Evolutionary conservation across 1,140 invertebrate genomes (phyloP).

Genomic region (Orius laevigatus): DNA sequence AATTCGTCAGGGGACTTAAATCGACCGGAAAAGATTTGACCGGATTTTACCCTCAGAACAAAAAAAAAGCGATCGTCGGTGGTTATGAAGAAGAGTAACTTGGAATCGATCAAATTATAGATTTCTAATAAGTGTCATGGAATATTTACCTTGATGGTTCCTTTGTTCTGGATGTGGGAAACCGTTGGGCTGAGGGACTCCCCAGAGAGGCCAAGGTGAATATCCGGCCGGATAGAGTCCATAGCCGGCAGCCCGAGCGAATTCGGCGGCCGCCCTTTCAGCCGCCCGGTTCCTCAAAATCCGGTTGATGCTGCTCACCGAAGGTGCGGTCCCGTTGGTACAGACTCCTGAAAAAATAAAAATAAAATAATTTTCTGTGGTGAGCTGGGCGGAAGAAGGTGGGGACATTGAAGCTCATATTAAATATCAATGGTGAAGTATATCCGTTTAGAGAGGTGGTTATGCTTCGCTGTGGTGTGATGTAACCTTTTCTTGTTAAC

Average conservation of each 20-base stretch:
- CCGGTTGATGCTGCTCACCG: constrained; percentile 83
- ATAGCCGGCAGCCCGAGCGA: constrained; percentile 76
- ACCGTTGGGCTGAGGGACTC: constrained; percentile 18
- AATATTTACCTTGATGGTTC: constrained; percentile 18
- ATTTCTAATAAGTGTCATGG: not conserved
- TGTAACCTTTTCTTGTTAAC: too few relatives aligned
- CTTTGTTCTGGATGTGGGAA: constrained; percentile 11
- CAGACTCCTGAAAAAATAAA: constrained; percentile 52
- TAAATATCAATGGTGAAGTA: too few relatives aligned
- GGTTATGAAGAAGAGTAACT: too few relatives aligned
- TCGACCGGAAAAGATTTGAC: too few relatives aligned
- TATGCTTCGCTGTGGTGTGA: too few relatives aligned
- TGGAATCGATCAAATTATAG: too few relatives aligned
- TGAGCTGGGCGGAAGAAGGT: too few relatives aligned
- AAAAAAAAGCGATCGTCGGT: too few relatives aligned
- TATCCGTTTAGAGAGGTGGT: too few relatives aligned
- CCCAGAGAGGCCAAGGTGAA: constrained; percentile 26
- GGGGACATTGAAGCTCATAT: too few relatives aligned
- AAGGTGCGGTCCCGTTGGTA: constrained; percentile 77
- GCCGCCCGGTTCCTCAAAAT: constrained; percentile 80
- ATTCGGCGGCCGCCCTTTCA: constrained; percentile 83
- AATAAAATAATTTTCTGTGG: not conserved
- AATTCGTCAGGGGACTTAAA: too few relatives aligned
- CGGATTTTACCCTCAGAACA: too few relatives aligned
- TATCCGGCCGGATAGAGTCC: constrained; percentile 61